Base-by-base conservation (phyloP, 2,888 invertebrate genomes). In the Clanis bilineata region DNA sequence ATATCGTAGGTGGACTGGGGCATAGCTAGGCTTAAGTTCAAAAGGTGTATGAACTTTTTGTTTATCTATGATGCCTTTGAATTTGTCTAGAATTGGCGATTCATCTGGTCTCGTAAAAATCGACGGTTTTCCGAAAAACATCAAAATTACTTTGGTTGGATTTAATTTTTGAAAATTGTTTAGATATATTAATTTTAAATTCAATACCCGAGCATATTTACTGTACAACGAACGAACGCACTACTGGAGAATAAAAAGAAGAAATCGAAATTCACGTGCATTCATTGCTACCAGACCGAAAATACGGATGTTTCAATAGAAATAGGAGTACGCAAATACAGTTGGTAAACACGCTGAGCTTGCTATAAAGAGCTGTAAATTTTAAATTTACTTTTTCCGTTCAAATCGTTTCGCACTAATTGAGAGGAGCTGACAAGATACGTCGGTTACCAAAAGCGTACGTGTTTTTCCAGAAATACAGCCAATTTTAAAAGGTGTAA, bases 401-500 rank as follows among this genome's bases (percentile, higher is more conserved):
- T 76, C 70, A 70, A 78, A 82, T 72, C 64, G 69, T 72, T 76
- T 73, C 73, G 74, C 76, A 76, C 79, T 86, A 85, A 88, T 88
- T 86, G 85, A 78, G 79, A 77, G 74, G 74, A 72, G 73, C 80
- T 82, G 82, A 84, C 79, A 81, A 85, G 82, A 83, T 79, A 79
- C 75, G 72, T 67, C 80, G 80, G 80, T 82, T 82, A 83, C 82
- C 84, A 77, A 82, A 85, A 79, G 73, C 74, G 88, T 70, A 68
- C 90, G 89, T 90, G 90, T 83, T 89, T 81, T 80, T 76, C 76
- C 64, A 67, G 63, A 87, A 86, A 90, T 88, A 80, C 80, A 68
- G 82, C 80, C 80, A 88, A 88, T 88, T 80, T 57, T 68, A 55
- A 28, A 56, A 59, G 59, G 51, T 58, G 25, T 51, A 39, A 38